These are phyloP conservation scores for Cassiopea andromeda DNA, from an alignment of 30 jellyfish, hydroid and myxozoan species.

Conservation along the genomic window DNA sequence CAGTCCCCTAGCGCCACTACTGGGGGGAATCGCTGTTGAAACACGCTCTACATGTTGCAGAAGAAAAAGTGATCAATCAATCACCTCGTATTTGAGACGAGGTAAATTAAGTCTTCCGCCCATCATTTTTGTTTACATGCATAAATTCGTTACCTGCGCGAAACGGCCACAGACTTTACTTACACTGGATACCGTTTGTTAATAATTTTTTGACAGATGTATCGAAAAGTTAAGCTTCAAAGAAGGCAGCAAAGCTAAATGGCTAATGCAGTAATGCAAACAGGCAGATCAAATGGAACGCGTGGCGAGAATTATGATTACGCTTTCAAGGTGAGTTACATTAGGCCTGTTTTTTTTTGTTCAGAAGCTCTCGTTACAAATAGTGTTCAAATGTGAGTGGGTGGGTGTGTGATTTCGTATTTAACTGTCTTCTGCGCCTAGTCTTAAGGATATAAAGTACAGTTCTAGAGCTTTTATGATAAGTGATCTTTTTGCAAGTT, in stretches of 20 bases:
- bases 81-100: conserved; percentile 16
- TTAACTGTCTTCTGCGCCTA: background rate
- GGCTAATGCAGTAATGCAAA: conserved; percentile 74
- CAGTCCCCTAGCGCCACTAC: no score
- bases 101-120: conserved; percentile 55
- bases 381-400: background rate
- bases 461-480: no score
- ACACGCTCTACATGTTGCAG: background rate
- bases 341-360: conserved; percentile 11
- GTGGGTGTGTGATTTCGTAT: background rate
- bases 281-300: conserved; percentile 60
- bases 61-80: background rate
- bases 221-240: background rate
- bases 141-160: background rate
- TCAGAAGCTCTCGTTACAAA: background rate
- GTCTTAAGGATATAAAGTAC: no score
- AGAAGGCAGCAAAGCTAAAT: conserved; percentile 5
- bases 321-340: conserved; percentile 29
- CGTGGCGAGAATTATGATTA: conserved; percentile 46
- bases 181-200: background rate
- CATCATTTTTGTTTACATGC: conserved; percentile 17
- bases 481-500: no score
- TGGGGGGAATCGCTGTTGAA: no score
- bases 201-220: background rate
- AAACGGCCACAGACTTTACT: background rate